phyloP scores from a whole-genome alignment of 2,797 vertebrate species.

The Scarus forsteni region DNA sequence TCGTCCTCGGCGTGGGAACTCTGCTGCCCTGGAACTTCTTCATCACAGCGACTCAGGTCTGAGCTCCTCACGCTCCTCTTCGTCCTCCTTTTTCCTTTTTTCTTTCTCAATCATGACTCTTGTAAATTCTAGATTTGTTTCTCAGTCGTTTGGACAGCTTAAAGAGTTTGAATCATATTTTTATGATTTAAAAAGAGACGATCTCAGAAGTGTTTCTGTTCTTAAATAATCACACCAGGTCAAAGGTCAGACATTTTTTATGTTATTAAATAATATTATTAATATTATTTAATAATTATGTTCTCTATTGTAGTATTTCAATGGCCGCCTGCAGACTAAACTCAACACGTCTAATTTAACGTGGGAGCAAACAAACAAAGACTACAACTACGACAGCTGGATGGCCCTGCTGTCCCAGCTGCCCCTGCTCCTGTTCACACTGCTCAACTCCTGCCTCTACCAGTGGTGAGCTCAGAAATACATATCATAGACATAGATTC shows the following conservation, averaged over 20 bases:
- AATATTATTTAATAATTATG: too few relatives aligned
- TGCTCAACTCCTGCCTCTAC: constrained; percentile 92
- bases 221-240: too few relatives aligned
- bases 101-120: neutral
- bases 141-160: too few relatives aligned
- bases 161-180: too few relatives aligned
- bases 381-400: constrained; percentile 88
- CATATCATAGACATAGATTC: too few relatives aligned
- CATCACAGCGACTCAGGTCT: constrained; percentile 91
- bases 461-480: constrained; percentile 82
- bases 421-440: constrained; percentile 90
- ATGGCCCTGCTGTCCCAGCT: constrained; percentile 94
- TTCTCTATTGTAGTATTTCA: constrained; percentile 88
- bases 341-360: constrained; percentile 1
- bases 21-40: constrained; percentile 97
- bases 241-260: too few relatives aligned
- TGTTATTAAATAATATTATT: too few relatives aligned
- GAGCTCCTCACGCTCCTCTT: too few relatives aligned
- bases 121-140: too few relatives aligned
- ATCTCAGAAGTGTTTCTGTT: too few relatives aligned
- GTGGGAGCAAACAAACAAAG: accelerated
- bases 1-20: constrained; percentile 90
- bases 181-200: too few relatives aligned
- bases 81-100: neutral
- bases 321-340: constrained; percentile 67